Percentiles rank a stretch among this genome's conserved stretches.
phyloP scores from a whole-genome alignment of 2,797 vertebrate species.

The Tenualosa thibaudeaui region DNA sequence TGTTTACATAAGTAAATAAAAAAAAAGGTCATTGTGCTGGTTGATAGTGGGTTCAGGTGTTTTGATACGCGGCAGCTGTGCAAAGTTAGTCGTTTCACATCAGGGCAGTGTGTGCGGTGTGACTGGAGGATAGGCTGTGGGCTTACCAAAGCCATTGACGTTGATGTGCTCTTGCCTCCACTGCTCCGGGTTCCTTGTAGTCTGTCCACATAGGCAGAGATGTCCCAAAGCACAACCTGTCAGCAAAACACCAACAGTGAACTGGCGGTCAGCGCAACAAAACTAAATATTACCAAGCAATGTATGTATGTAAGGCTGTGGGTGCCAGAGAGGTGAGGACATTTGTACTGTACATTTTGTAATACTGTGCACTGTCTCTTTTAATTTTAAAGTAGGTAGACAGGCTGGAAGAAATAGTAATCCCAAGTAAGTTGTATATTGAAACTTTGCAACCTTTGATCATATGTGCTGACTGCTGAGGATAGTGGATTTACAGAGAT shows the following conservation, averaged over 20 bases:
- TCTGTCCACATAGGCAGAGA: conserved; percentile 73
- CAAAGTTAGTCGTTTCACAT: neutral
- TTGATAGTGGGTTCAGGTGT: neutral
- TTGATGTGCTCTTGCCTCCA: conserved; percentile 48
- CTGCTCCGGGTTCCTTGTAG: conserved; percentile 67
- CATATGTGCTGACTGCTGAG: conserved; percentile 1
- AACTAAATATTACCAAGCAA: neutral
- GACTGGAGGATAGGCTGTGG: neutral
- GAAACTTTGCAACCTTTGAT: neutral
- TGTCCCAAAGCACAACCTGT: conserved; percentile 90
- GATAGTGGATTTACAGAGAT: neutral
- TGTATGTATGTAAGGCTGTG: neutral
- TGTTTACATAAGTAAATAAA: conserved; percentile 13
- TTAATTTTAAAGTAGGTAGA: neutral
- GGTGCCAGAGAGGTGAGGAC: neutral
- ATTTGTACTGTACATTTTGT: neutral
- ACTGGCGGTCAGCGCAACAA: neutral
- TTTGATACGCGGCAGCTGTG: neutral
- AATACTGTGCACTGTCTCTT: neutral
- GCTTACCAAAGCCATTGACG: conserved; percentile 60
- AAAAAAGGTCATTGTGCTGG: neutral
- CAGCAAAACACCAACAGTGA: conserved; percentile 27
- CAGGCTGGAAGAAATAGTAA: neutral
- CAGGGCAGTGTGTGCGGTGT: neutral
- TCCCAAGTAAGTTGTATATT: neutral